Evolutionary conservation across 2,888 invertebrate genomes (phyloP).

Genomic region (Chrysolina haemoptera): DNA sequence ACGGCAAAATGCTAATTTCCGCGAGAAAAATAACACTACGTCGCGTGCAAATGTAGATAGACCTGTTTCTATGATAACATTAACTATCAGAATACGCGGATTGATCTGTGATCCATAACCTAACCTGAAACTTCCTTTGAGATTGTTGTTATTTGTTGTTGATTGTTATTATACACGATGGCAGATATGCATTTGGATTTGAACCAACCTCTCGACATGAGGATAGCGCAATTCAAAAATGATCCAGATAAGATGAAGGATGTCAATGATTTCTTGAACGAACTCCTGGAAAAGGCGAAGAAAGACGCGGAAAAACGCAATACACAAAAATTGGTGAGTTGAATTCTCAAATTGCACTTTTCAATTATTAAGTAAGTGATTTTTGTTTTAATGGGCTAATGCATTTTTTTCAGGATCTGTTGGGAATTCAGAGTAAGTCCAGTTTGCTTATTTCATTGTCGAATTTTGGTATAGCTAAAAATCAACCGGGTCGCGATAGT

Average conservation of each 20-base stretch:
- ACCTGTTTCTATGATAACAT: neutral
- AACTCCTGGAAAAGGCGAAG: slow-evolving; percentile 66
- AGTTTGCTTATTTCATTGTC: slow-evolving; percentile 4
- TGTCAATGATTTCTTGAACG: slow-evolving; percentile 67
- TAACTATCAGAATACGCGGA: neutral
- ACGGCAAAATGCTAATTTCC: neutral
- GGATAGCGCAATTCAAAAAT: slow-evolving; percentile 66
- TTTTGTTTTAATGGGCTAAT: neutral
- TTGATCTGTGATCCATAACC: neutral
- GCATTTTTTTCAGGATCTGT: slow-evolving; percentile 58
- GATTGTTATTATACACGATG: slow-evolving; percentile 52
- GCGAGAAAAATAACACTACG: slow-evolving; percentile 7
- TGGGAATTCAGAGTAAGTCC: slow-evolving; percentile 66
- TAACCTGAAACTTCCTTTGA: neutral
- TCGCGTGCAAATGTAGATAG: neutral
- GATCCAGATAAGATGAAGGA: slow-evolving; percentile 68
- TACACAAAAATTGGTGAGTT: slow-evolving; percentile 62
- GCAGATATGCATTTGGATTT: slow-evolving; percentile 63
- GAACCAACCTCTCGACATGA: slow-evolving; percentile 63
- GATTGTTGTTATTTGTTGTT: neutral
- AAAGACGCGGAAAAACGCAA: slow-evolving; percentile 64
- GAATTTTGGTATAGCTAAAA: slow-evolving; percentile 16
- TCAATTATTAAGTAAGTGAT: neutral
- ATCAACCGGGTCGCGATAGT: slow-evolving; percentile 9
- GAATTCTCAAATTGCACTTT: neutral